Evolutionary conservation across 2,113 vertebrate genomes (phyloP), one percentile per base, ranked within the genome.

Genomic region (Muntiacus reevesi): DNA sequence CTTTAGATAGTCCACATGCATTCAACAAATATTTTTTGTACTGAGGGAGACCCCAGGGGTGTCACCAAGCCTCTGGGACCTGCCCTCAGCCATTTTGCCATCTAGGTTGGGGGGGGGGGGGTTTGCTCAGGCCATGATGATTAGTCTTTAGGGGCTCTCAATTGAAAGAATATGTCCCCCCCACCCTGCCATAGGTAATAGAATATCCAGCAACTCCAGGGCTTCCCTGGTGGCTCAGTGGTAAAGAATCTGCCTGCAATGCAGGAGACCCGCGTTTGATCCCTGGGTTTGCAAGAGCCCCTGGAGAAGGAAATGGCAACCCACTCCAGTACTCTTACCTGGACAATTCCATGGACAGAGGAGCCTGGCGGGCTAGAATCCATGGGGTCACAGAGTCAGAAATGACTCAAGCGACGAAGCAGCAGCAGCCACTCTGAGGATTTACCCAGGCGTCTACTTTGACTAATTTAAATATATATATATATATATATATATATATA

Each of bases 51-150:
- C 45, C 25, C 3, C 14, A 13, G 25, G 13, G 14, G 19, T 57
- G 23, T 59, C 52, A 0, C 50, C 13, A 23, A 7, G 40, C 43
- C 28, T 57, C 54, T 28, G 21, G 50, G 30, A 59, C 50, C 40
- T 71, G 64, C 43, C 19, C 52, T 78, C 11, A 59, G 45, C 40
- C 1, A 2, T n/a, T 54, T 57, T 36, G 33, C 23, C 87, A 2
- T 25, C 7, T 45, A 16, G 25, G 25, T 45, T 1, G 10, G n/a
- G 1, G 17, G 13, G 1, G 17, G 13, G 1, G 21, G 7, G 4
- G 0, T 9, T 81, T 33, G 27, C 55, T 50, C 30, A 7, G 33
- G 45, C 27, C 25, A 4, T 15, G 30, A 33, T 3, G 7, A 36
- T 54, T 47, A 90, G 13, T 57, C 62, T 27, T 47, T 5, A 52